These are phyloP conservation scores for Augochlorella aurata DNA, from an alignment of 2,888 invertebrate species.

Conservation along the genomic window DNA sequence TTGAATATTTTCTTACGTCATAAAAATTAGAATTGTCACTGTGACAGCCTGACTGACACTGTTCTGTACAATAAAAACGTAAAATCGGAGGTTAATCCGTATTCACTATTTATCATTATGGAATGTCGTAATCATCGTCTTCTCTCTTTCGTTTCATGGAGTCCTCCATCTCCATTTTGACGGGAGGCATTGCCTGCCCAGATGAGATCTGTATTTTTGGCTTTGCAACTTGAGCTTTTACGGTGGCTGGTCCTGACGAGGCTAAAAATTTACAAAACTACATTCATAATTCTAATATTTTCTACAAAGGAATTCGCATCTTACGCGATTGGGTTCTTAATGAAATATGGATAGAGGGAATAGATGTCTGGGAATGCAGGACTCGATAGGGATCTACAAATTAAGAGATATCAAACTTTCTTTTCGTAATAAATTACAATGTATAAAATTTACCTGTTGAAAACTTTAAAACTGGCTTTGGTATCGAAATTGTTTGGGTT, in stretches of 20 bases:
- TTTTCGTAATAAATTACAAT: neutral
- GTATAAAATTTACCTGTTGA: constrained; percentile 77
- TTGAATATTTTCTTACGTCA: neutral
- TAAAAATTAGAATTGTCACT: constrained; percentile 4
- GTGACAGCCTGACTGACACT: neutral
- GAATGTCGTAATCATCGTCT: constrained; percentile 79
- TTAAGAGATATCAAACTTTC: neutral
- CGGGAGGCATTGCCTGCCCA: constrained; percentile 71
- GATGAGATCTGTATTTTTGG: constrained; percentile 78
- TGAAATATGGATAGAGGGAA: constrained; percentile 60
- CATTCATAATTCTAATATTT: neutral
- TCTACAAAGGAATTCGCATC: constrained; percentile 9
- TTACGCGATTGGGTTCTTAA: constrained; percentile 57
- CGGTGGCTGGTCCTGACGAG: constrained; percentile 62
- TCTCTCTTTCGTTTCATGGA: constrained; percentile 77
- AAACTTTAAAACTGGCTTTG: constrained; percentile 91
- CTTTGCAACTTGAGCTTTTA: constrained; percentile 73
- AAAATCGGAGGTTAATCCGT: constrained; percentile 13
- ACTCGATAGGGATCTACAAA: constrained; percentile 47
- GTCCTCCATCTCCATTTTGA: constrained; percentile 77
- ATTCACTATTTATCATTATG: constrained; percentile 62
- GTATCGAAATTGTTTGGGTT: constrained; percentile 87
- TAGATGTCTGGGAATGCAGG: constrained; percentile 55
- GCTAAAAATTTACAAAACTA: constrained; percentile 43
- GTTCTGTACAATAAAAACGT: constrained; percentile 9